These are phyloP conservation scores for Saguinus imperator DNA, from an alignment of 2,113 vertebrate genomes.

Conservation along the genomic window DNA sequence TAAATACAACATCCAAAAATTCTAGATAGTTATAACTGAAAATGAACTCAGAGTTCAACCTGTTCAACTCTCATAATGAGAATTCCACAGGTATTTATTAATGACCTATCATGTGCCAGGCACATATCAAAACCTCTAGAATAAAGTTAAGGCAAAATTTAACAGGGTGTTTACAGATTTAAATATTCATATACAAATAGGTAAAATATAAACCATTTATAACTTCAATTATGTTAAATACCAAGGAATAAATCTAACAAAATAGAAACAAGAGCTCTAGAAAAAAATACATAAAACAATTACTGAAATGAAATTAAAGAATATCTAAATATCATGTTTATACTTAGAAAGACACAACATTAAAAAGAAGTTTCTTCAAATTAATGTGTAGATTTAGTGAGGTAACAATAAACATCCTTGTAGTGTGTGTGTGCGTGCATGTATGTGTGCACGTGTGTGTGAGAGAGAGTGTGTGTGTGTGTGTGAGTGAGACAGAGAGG, in stretches of 20 bases:
- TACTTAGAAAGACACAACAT: background rate
- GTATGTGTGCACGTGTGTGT: accelerated
- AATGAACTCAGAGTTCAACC: background rate
- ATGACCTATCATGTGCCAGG: background rate
- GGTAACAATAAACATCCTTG: background rate
- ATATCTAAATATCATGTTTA: background rate
- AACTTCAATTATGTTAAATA: background rate
- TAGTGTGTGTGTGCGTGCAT: too few species aligned
- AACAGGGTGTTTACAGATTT: background rate
- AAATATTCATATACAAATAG: background rate
- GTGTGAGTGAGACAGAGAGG: too few species aligned
- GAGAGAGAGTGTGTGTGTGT: background rate
- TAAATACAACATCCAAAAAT: background rate
- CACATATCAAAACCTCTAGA: background rate
- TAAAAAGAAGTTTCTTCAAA: background rate
- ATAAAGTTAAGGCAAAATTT: background rate
- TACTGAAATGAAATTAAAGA: background rate
- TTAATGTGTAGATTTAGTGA: background rate
- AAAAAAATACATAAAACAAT: background rate
- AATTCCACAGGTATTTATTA: background rate
- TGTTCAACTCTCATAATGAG: background rate
- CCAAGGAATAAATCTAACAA: background rate
- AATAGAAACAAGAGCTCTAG: background rate
- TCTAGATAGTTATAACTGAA: background rate
- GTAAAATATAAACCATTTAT: background rate